A percentile compares a stretch with the other conserved stretches of the same genome.
These are phyloP conservation scores for Alfaro cultratus DNA, from an alignment of 2,797 vertebrate genomes.

Conservation along the genomic window DNA sequence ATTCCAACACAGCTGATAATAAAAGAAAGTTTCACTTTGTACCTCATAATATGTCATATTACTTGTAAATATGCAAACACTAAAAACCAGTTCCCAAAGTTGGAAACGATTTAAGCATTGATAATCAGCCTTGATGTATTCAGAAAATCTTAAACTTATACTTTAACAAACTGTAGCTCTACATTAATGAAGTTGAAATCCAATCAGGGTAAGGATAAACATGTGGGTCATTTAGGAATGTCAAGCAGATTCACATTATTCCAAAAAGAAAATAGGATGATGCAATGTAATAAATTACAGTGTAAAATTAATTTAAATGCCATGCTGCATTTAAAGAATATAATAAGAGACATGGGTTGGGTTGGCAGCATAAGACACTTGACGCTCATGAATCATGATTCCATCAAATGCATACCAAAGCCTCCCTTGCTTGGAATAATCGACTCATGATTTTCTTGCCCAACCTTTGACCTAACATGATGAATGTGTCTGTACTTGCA, in stretches of 20 bases:
- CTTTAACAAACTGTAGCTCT: background rate
- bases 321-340: background rate
- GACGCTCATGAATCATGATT: slow-evolving; percentile 12
- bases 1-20: slow-evolving; percentile 1
- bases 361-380: background rate
- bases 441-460: slow-evolving; percentile 52
- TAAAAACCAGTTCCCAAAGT: background rate
- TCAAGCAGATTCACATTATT: background rate
- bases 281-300: background rate
- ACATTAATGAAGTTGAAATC: background rate
- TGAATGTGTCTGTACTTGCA: slow-evolving; percentile 65
- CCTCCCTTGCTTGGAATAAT: slow-evolving; percentile 55
- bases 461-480: slow-evolving; percentile 70
- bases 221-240: background rate
- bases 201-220: background rate
- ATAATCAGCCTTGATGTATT: background rate
- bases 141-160: background rate
- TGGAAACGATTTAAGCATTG: background rate
- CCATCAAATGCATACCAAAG: slow-evolving; percentile 14
- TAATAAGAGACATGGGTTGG: background rate
- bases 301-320: slow-evolving; percentile 1
- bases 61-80: background rate
- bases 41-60: background rate
- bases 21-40: background rate
- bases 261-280: background rate